These are phyloP conservation scores for Atrichornis clamosus DNA, from an alignment of 2,113 vertebrate genomes.

Conservation along the genomic window DNA sequence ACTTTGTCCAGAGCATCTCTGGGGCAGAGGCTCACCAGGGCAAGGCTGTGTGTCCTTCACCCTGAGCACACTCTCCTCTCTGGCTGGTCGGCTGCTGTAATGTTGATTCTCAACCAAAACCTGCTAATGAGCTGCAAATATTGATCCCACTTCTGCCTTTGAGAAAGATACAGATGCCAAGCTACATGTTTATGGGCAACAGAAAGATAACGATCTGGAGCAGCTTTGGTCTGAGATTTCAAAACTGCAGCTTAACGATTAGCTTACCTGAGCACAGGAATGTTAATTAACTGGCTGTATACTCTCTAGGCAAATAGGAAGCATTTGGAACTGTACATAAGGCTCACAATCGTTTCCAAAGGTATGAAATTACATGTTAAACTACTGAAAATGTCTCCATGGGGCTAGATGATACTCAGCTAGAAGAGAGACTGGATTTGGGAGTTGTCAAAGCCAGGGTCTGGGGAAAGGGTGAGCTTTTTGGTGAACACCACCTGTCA, in stretches of 20 bases:
- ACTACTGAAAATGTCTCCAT: neutral
- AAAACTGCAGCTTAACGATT: neutral
- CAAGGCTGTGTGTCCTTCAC: neutral
- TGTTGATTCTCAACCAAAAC: neutral
- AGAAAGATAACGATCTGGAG: neutral
- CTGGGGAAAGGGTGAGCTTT: neutral
- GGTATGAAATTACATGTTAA: neutral
- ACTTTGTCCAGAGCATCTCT: neutral
- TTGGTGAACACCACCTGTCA: neutral
- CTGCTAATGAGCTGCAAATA: neutral
- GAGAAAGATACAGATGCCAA: neutral
- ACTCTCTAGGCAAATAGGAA: neutral
- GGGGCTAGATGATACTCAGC: neutral
- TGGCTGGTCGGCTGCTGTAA: neutral
- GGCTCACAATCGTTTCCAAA: neutral
- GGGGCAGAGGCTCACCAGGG: neutral
- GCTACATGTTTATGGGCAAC: neutral
- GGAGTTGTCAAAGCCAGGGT: neutral
- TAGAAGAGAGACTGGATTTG: neutral
- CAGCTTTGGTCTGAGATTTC: neutral
- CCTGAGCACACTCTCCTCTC: neutral
- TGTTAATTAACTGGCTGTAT: neutral
- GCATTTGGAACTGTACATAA: neutral
- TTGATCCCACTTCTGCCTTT: neutral
- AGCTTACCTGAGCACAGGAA: neutral